These are phyloP conservation scores for Trichogramma pretiosum DNA, from an alignment of 1,140 invertebrate species.

Conservation along the genomic window DNA sequence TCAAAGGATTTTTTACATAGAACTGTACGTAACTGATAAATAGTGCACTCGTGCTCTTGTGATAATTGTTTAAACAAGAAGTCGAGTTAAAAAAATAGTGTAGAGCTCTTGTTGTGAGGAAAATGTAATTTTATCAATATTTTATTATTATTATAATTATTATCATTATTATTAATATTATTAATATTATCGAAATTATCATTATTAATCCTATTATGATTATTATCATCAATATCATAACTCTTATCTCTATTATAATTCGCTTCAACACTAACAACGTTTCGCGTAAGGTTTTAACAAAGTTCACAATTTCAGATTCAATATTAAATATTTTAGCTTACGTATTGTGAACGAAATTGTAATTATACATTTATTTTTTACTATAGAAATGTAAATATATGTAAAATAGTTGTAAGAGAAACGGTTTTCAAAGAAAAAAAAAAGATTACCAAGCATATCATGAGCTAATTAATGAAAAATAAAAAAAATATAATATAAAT, in stretches of 20 bases:
- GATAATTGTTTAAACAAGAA: slow-evolving; percentile 28
- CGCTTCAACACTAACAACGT: too few relatives aligned
- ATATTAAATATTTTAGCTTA: too few relatives aligned
- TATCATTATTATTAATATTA: slow-evolving; percentile 7
- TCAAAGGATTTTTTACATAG: slow-evolving; percentile 5
- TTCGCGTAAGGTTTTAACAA: too few relatives aligned
- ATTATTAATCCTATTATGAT: too few relatives aligned
- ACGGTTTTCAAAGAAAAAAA: neutral
- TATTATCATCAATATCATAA: too few relatives aligned
- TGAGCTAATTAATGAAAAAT: slow-evolving; percentile 3
- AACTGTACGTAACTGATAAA: too few relatives aligned
- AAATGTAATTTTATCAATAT: slow-evolving; percentile 13
- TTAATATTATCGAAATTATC: too few relatives aligned
- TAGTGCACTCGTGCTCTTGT: slow-evolving; percentile 30
- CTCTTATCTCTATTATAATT: too few relatives aligned
- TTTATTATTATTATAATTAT: slow-evolving; percentile 17
- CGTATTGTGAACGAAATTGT: slow-evolving; percentile 10
- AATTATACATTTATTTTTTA: slow-evolving; percentile 11
- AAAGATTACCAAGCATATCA: slow-evolving; percentile 6
- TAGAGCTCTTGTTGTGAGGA: slow-evolving; percentile 14
- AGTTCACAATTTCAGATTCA: too few relatives aligned
- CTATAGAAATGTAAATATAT: slow-evolving; percentile 11
- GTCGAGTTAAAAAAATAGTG: slow-evolving; percentile 10
- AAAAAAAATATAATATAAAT: slow-evolving; percentile 3
- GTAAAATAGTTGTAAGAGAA: too few relatives aligned